A percentile compares a stretch with the other conserved stretches of the same genome.
phyloP scores from a whole-genome alignment of 1,140 invertebrate genomes.

The Orius insidiosus region DNA sequence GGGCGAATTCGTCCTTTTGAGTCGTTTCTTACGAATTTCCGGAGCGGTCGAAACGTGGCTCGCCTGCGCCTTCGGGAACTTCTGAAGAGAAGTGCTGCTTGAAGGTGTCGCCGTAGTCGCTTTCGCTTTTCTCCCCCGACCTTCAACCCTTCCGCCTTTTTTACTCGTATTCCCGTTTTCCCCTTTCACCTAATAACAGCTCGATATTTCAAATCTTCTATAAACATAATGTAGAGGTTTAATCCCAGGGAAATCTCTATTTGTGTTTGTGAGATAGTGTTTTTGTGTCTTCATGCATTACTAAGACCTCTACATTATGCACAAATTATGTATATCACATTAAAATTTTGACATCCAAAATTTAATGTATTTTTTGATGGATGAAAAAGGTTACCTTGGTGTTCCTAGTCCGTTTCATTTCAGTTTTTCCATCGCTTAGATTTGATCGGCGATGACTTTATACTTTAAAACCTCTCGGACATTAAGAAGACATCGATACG shows the following conservation, averaged over 20 bases:
- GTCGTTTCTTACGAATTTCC: slow-evolving; percentile 9
- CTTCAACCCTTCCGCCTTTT: neutral
- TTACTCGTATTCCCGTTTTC: too few species aligned
- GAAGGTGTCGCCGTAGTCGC: neutral
- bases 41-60: neutral
- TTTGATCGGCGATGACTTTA: neutral
- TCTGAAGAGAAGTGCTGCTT: neutral
- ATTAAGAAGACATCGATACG: slow-evolving; percentile 52
- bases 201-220: neutral
- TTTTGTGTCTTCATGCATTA: neutral
- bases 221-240: neutral
- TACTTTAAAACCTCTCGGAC: slow-evolving; percentile 45
- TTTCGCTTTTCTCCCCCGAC: slow-evolving; percentile 5
- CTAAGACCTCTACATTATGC: neutral
- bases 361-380: slow-evolving; percentile 1
- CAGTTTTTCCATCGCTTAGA: slow-evolving; percentile 4
- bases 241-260: slow-evolving; percentile 4
- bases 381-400: neutral
- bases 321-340: too few species aligned
- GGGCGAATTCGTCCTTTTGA: slow-evolving; percentile 8
- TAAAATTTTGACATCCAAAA: neutral
- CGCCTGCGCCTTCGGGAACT: slow-evolving; percentile 3
- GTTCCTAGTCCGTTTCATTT: slow-evolving; percentile 1
- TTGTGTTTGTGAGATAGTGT: neutral
- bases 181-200: too few species aligned